Base-by-base conservation (phyloP, 2,797 vertebrate genomes). In the Coluber constrictor region DNA sequence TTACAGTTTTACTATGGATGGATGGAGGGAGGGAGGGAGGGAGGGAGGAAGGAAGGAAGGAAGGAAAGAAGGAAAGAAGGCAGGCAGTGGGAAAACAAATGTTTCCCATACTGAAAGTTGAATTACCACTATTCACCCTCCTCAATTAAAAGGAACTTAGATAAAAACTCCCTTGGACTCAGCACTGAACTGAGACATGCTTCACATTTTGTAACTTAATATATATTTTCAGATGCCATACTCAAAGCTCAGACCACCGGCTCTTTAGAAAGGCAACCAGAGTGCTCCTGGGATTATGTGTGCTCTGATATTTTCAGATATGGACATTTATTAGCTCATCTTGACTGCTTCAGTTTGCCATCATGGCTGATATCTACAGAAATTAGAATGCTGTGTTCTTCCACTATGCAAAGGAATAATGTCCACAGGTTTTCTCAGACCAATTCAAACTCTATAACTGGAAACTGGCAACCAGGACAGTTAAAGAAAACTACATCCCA, bases 331-430 rank as follows among this genome's bases (percentile, higher is more conserved):
- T 59, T 94, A 90, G 60, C 92, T 0, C 56, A 93, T 37, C 92
- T 92, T 92, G 37, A 47, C 87, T 25, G 63, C 0, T 29, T 55
- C 93, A 94, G 74, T 94, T 94, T 93, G 59, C 88, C 79, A 54
- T 12, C 90, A 92, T 88, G 94, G 94, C 92, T 91, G 94, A 92
- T 55, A 32, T 27, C 23, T 32, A 18, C 18, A 87, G 79, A 87
- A 70, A 59, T 61, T 11, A 43, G 29, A 11, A n/a, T 10, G 32
- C 25, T 20, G 32, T 20, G 4, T 79, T 29, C 20, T 12, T 90
- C 43, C 51, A 6, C 7, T 56, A 6, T 59, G 79, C 16, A 56
- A 86, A 57, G 51, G 43, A 90, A 29, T 16, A 3, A 4, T 47
- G 32, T 32, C 83, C 12, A 10, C 32, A 0, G 47, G 3, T 57